Evolutionary conservation across 2,888 invertebrate species (phyloP).

Genomic region (Spisula solida): DNA sequence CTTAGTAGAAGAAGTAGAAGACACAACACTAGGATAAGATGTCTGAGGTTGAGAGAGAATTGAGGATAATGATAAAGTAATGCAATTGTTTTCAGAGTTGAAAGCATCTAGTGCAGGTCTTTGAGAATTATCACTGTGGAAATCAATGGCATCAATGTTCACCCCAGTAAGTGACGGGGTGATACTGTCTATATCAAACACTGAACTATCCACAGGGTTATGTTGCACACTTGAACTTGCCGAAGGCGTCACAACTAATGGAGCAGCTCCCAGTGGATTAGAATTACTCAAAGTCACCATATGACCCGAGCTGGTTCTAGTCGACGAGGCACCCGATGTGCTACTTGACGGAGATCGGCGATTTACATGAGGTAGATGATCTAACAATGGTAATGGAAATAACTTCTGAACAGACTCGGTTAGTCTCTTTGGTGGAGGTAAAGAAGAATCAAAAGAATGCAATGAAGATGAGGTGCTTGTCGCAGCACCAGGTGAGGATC

Average conservation of each 20-base stretch:
- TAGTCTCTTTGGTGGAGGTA: conserved; percentile 82
- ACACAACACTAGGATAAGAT: conserved; percentile 31
- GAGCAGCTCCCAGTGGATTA: conserved; percentile 41
- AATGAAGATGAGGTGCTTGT: conserved; percentile 75
- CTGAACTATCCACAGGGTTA: conserved; percentile 25
- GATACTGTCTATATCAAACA: conserved; percentile 67
- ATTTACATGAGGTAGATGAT: conserved; percentile 77
- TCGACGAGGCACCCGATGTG: conserved; percentile 54
- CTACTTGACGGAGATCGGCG: conserved; percentile 74
- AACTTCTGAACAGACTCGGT: conserved; percentile 85
- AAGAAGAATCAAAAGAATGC: conserved; percentile 80
- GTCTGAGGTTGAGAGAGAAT: conserved; percentile 38
- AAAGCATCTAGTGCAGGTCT: conserved; percentile 34
- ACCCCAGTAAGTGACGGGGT: conserved; percentile 68
- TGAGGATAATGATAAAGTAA: conserved; percentile 46
- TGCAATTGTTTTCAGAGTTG: conserved; percentile 12
- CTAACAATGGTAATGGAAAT: conserved; percentile 78
- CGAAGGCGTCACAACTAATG: conserved; percentile 50
- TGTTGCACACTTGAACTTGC: conserved; percentile 39
- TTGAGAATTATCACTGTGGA: conserved; percentile 48
- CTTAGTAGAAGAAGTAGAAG: conserved; percentile 57
- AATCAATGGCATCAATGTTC: conserved; percentile 62
- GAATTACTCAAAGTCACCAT: conserved; percentile 50
- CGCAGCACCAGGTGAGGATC: conserved; percentile 81
- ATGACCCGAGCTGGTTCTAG: conserved; percentile 55